Evolutionary conservation across 2,888 invertebrate species (phyloP).

Genomic region (Drepanosiphum platanoidis): DNA sequence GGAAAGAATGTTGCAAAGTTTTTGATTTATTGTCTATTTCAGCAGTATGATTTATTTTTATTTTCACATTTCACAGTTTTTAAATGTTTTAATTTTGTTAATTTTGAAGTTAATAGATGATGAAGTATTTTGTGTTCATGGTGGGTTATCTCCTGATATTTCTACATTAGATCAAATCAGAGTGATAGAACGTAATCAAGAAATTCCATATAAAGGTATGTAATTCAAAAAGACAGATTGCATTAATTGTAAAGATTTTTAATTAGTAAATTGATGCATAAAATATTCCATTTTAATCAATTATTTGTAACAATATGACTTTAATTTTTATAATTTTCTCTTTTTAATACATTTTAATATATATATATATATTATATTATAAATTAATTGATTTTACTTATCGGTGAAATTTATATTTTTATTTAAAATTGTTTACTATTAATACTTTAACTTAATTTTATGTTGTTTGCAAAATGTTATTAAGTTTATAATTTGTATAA

Average conservation of each 20-base stretch:
- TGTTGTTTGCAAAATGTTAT: neutral
- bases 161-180: slow-evolving; percentile 96
- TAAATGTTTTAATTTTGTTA: neutral
- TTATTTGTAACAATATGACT: neutral
- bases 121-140: slow-evolving; percentile 95
- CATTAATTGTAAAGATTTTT: neutral
- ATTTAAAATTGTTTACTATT: neutral
- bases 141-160: slow-evolving; percentile 96
- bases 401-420: neutral
- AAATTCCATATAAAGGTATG: slow-evolving; percentile 97
- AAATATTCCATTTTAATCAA: neutral
- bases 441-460: neutral
- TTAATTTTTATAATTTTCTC: neutral
- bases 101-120: slow-evolving; percentile 83
- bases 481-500: neutral
- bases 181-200: slow-evolving; percentile 93
- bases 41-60: slow-evolving; percentile 70
- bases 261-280: neutral
- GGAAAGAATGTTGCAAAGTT: slow-evolving; percentile 98
- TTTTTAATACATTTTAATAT: neutral
- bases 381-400: neutral
- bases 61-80: neutral
- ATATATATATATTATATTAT: neutral
- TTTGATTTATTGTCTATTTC: slow-evolving; percentile 98
- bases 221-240: slow-evolving; percentile 64